phyloP scores from a whole-genome alignment of 2,797 vertebrate genomes.

The Onychomys leucogaster region DNA sequence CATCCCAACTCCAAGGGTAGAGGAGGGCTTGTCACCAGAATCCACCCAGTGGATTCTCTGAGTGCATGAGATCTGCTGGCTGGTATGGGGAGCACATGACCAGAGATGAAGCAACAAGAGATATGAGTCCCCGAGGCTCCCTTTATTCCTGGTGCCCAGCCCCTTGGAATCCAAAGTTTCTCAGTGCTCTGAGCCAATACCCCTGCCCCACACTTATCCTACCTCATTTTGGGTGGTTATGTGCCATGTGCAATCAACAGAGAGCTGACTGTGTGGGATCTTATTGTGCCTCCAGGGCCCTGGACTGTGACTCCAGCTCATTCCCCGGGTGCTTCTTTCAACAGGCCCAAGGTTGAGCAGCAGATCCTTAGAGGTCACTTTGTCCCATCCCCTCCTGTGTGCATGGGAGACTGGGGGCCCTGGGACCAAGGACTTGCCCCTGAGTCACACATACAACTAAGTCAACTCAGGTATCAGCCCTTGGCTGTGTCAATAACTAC shows the following conservation, averaged over 20 bases:
- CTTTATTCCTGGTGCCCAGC: background rate
- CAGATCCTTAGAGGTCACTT: background rate
- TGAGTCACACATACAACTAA: background rate
- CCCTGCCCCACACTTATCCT: background rate
- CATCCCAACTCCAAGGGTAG: background rate
- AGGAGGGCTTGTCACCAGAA: background rate
- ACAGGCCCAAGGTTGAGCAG: background rate
- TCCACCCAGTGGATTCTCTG: background rate
- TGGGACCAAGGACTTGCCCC: background rate
- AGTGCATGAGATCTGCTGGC: background rate
- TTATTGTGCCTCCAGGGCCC: background rate
- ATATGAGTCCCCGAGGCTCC: background rate
- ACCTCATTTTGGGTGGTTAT: background rate
- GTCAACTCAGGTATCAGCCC: conserved; percentile 23
- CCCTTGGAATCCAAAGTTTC: background rate
- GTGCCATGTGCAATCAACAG: background rate
- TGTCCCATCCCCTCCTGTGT: background rate
- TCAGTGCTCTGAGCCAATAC: background rate
- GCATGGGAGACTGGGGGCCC: background rate
- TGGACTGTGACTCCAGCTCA: background rate
- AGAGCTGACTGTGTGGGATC: background rate
- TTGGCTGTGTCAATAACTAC: conserved; percentile 63
- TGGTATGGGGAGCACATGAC: background rate
- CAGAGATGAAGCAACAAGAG: background rate
- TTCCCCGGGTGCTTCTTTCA: background rate